Evolutionary conservation across 2,888 invertebrate genomes (phyloP).

Genomic region (Agrotis segetum): DNA sequence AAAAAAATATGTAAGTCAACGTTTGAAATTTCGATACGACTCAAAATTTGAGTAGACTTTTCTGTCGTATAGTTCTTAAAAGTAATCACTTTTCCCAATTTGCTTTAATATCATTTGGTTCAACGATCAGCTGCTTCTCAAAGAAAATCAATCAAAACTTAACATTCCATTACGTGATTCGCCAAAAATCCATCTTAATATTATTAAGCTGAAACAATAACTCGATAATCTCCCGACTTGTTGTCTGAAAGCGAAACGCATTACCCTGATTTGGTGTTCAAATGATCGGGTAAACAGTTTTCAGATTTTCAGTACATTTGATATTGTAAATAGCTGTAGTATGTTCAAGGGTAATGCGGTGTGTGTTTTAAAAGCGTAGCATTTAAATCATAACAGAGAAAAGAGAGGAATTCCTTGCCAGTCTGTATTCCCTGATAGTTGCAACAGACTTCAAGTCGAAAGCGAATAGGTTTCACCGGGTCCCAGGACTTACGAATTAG

Average conservation of each 20-base stretch:
- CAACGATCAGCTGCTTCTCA: not conserved
- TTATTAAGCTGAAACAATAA: constrained; percentile 42
- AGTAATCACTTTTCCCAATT: not conserved
- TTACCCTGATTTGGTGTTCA: constrained; percentile 38
- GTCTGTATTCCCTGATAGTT: too few species aligned
- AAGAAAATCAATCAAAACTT: constrained; percentile 35
- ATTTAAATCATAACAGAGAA: too few species aligned
- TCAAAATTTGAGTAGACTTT: too few species aligned
- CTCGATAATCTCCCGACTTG: constrained; percentile 35
- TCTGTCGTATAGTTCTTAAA: too few species aligned
- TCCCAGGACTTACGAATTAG: too few species aligned
- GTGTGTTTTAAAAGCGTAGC: not conserved
- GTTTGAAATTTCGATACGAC: too few species aligned
- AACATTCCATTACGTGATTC: constrained; percentile 12
- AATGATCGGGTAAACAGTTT: constrained; percentile 38
- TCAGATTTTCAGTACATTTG: not conserved
- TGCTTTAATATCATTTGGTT: not conserved
- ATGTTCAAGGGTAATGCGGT: not conserved
- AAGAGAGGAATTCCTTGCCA: too few species aligned
- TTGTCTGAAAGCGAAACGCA: constrained; percentile 34
- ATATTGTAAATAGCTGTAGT: not conserved
- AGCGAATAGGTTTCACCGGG: too few species aligned
- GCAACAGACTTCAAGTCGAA: too few species aligned
- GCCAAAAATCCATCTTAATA: constrained; percentile 28
- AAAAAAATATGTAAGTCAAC: too few species aligned